These are phyloP conservation scores for Bombus ignitus DNA, from an alignment of 1,140 invertebrate genomes.

Conservation along the genomic window DNA sequence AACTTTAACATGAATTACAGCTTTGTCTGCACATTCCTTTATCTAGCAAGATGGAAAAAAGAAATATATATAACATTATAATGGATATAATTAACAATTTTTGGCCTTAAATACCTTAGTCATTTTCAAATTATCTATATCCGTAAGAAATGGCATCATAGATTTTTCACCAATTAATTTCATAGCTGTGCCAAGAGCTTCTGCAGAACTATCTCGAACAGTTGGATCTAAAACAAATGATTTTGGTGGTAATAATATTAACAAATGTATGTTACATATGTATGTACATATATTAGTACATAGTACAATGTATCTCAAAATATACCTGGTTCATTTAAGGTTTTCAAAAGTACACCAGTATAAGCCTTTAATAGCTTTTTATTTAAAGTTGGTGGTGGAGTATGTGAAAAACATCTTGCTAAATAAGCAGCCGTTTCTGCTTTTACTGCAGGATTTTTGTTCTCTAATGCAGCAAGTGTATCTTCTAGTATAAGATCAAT, in stretches of 20 bases:
- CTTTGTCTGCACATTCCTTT: conserved; percentile 96
- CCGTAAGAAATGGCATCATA: conserved; percentile 92
- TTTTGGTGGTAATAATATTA: conserved; percentile 17
- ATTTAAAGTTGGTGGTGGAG: conserved; percentile 90
- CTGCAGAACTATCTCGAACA: conserved; percentile 92
- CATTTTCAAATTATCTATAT: conserved; percentile 96
- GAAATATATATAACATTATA: conserved; percentile 1
- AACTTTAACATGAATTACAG: conserved; percentile 91
- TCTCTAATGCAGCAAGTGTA: conserved; percentile 91
- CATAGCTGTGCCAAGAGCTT: conserved; percentile 96
- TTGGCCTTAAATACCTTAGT: conserved; percentile 86
- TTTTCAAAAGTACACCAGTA: conserved; percentile 91
- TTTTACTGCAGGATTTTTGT: conserved; percentile 98
- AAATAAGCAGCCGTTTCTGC: conserved; percentile 96
- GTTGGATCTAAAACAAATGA: conserved; percentile 85
- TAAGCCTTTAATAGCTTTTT: conserved; percentile 97
- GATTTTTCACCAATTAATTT: conserved; percentile 97
- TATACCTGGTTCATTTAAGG: conserved; percentile 91
- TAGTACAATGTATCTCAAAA: conserved; percentile 17
- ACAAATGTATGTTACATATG: background rate
- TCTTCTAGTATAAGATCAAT: conserved; percentile 96
- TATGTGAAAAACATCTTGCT: conserved; percentile 91
- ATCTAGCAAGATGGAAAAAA: conserved; percentile 84
- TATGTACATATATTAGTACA: too few species aligned
- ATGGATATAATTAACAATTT: too few species aligned